Conservation (phyloP, 2,888 invertebrate species). For the Dendrolimus pini region DNA sequence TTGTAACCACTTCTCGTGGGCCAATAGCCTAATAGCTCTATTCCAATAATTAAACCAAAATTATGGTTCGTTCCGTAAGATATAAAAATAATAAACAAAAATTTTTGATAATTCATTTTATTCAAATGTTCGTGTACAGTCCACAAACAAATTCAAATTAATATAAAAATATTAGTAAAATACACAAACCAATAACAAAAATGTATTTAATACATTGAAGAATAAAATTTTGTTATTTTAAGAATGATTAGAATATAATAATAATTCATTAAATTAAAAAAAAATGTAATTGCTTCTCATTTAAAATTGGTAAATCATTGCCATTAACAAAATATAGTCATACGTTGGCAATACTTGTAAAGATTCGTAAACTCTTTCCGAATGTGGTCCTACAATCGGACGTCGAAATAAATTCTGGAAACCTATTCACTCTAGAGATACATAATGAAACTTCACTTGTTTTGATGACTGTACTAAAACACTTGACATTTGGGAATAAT, state of each 20-base stretch:
- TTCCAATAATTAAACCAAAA: too few relatives aligned
- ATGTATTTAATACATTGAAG: constrained; percentile 17
- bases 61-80: too few relatives aligned
- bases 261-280: background rate
- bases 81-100: background rate
- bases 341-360: background rate
- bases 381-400: background rate
- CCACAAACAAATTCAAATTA: constrained; percentile 30
- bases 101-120: constrained; percentile 37
- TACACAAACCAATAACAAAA: constrained; percentile 40
- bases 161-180: constrained; percentile 38
- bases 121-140: constrained; percentile 39
- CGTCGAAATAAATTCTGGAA: too few relatives aligned
- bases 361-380: background rate
- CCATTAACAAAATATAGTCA: background rate
- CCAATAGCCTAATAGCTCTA: too few relatives aligned
- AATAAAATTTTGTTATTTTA: constrained; percentile 1
- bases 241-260: background rate
- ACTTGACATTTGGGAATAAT: too few relatives aligned
- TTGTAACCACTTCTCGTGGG: too few relatives aligned
- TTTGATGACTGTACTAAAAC: too few relatives aligned
- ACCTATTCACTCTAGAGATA: too few relatives aligned
- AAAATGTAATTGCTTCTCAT: background rate
- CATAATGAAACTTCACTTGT: too few relatives aligned
- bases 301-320: background rate